phyloP scores from a whole-genome alignment of 2,113 vertebrate species.

The Mus pahari region DNA sequence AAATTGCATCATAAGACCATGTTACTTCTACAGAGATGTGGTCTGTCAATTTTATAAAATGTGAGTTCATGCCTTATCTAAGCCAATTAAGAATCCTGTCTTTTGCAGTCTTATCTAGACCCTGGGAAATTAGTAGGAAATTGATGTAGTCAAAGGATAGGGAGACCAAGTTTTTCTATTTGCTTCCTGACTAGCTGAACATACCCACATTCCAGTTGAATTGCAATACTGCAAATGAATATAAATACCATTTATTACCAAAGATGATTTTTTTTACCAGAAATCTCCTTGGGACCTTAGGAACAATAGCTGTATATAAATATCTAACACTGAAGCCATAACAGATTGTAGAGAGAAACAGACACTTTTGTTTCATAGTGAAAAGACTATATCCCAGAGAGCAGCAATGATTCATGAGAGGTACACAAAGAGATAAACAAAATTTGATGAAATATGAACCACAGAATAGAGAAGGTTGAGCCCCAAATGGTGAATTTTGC shows the following conservation, averaged over 20 bases:
- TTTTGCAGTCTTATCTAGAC: slow-evolving; percentile 1
- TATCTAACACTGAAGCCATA: background rate
- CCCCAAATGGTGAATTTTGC: background rate
- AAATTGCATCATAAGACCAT: slow-evolving; percentile 58
- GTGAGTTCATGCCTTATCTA: slow-evolving; percentile 53
- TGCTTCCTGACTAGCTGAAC: background rate
- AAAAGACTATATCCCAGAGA: background rate
- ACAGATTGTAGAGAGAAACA: background rate
- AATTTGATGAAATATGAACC: slow-evolving; percentile 5
- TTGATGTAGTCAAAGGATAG: background rate
- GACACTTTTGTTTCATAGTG: slow-evolving; percentile 6
- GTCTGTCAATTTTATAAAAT: slow-evolving; percentile 45
- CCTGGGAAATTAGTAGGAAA: slow-evolving; percentile 1
- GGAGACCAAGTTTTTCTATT: background rate
- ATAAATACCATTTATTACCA: slow-evolving; percentile 5
- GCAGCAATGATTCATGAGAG: background rate
- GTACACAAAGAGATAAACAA: slow-evolving; percentile 2
- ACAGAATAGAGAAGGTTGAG: background rate
- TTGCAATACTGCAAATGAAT: background rate
- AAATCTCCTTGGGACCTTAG: background rate
- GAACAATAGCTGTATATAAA: background rate
- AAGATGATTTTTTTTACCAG: slow-evolving; percentile 52
- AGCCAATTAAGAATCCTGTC: slow-evolving; percentile 67
- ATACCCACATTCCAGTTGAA: background rate
- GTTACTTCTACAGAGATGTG: slow-evolving; percentile 50